Conservation (phyloP, 2,888 invertebrate genomes). For the Lepidonotus clava region DNA sequence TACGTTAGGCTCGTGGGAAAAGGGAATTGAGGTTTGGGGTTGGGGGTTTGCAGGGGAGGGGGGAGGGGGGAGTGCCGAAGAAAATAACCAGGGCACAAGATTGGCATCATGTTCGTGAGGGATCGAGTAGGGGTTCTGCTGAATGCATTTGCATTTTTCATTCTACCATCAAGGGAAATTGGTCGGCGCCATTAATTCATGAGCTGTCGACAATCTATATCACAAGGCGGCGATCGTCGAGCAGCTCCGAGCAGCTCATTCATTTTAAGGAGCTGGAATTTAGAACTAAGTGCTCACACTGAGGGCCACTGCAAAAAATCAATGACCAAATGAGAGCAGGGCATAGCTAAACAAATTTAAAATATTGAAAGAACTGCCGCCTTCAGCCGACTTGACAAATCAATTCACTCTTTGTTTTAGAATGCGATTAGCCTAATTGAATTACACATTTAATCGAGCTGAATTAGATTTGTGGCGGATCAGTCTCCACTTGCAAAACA, state of each 20-base stretch:
- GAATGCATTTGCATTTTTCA: conserved; percentile 44
- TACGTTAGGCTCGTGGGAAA: not conserved
- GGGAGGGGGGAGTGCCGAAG: not conserved
- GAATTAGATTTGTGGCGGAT: conserved; percentile 16
- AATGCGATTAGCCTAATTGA: conserved; percentile 29
- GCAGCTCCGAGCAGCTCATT: not conserved
- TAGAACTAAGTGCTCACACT: not conserved
- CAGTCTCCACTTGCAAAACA: too few relatives aligned
- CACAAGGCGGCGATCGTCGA: not conserved
- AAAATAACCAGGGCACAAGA: conserved; percentile 9
- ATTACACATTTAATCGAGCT: conserved; percentile 39
- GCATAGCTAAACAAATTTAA: conserved; percentile 31
- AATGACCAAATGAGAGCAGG: not conserved
- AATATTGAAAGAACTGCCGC: conserved; percentile 11
- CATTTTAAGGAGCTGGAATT: not conserved
- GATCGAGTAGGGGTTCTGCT: conserved; percentile 11
- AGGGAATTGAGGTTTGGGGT: not conserved
- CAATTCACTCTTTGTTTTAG: conserved; percentile 16
- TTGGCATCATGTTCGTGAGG: conserved; percentile 16
- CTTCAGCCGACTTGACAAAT: conserved; percentile 18
- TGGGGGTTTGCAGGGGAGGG: not conserved
- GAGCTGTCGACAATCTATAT: conserved; percentile 21
- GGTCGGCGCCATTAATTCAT: conserved; percentile 18
- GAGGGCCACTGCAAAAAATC: not conserved
- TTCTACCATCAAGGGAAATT: conserved; percentile 44